phyloP scores from a whole-genome alignment of 2,797 vertebrate species.

The Hylomyscus alleni region DNA sequence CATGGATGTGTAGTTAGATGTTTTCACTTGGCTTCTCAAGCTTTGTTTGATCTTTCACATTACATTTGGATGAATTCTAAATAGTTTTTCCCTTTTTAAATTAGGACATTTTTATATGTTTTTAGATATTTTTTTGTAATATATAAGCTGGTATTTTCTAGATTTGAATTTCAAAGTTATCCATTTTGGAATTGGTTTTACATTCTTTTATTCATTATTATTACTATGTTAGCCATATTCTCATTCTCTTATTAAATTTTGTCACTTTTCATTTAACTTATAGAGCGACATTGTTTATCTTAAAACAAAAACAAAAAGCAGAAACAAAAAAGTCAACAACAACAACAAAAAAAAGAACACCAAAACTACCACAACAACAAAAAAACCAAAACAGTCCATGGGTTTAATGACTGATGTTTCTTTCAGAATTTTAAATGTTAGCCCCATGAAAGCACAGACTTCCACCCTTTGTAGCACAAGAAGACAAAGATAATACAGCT shows the following conservation, averaged over 20 bases:
- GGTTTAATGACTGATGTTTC: not conserved
- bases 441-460: not conserved
- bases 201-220: not conserved
- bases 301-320: not conserved
- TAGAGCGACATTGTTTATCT: not conserved
- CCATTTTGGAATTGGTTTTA: not conserved
- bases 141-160: not conserved
- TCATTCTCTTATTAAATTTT: not conserved
- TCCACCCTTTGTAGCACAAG: not conserved
- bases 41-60: not conserved
- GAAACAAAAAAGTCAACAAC: no score
- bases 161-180: not conserved
- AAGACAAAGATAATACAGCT: not conserved
- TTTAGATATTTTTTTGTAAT: not conserved
- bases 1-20: not conserved
- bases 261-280: not conserved
- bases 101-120: not conserved
- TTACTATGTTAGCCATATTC: not conserved
- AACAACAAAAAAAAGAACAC: not conserved
- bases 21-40: not conserved
- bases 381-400: not conserved
- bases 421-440: conserved; percentile 18
- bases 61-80: not conserved
- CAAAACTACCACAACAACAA: not conserved
- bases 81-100: not conserved